Base-by-base conservation (phyloP, 2,113 vertebrate genomes). In the Telmatochromis bifrenatus region DNA sequence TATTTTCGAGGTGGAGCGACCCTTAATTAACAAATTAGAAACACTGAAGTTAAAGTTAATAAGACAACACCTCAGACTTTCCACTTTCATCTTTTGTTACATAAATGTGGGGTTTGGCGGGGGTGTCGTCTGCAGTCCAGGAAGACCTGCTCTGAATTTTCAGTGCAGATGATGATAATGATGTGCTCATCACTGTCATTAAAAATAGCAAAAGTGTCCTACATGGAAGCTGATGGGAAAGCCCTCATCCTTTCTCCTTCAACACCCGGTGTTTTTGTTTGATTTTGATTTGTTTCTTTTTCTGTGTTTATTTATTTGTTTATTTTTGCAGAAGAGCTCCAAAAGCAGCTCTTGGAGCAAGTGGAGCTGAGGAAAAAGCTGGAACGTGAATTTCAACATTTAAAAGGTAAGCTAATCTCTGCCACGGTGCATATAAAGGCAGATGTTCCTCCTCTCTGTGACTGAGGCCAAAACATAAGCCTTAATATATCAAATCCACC, bases 351-450 rank as follows among this genome's bases (percentile, higher is more conserved):
- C 83, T 91, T 99, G 93, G 98, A 99, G 89, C 98, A 99, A 95
- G 97, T 99, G 93, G 98, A 99, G 75, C 95, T 99, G 84, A 97
- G 98, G 92, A 99, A 99, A 97, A 99, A 98, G 77, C 95, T 99
- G 94, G 98, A 99, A 89, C 96, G 98, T 42, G 98, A 99, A 94
- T 99, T 99, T 95, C 98, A 99, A 91, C 97, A 97, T 92, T 95
- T 99, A 84, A 99, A 99, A 98, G 98, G 98, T 99, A 97, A 89
- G 92, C 21, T 33, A 17, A 82, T 58, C 42, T 55, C 42, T 90
- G 47, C 62, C 31, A 19, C 58, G 60, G 70, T 79, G 68, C 47
- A 5, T 28, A 9, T 7, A 5, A 28, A 28, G 42, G 70, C 42
- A 75, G 7, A 49, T 31, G 70, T 75, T 75, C 42, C 42, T 33